Base-by-base conservation (phyloP, 2,113 vertebrate genomes). In the Arvicanthis niloticus region DNA sequence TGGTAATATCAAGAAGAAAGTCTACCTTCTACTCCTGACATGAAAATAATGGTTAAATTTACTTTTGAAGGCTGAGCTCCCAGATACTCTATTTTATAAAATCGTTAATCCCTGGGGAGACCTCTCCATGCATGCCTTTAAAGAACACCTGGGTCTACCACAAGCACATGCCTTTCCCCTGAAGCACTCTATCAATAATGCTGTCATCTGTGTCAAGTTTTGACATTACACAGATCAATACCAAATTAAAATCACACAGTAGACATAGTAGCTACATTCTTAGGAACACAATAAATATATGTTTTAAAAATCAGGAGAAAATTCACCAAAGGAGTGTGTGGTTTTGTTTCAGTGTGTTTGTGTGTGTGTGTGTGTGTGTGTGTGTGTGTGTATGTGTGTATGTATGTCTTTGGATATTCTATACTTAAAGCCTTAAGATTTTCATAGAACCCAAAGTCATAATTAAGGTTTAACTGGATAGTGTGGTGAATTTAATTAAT, bases 221-320 rank as follows among this genome's bases (percentile, higher is more conserved):
- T 88, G 85, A 90, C 76, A 92, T 78, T 81, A 31, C 53, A 72
- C 16, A 68, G 51, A 96, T 95, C 91, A 77, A 95, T 93, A 94
- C 60, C 72, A 88, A 94, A 91, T 96, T 88, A 96, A 92, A 93
- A 95, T 40, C 91, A 72, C 56, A n/a, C 17, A 53, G 56, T 34
- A 70, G 37, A 70, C 51, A 53, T 45, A 88, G 77, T 4, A 88
- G 72, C 76, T 85, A 48, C 60, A 76, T 93, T 76, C 84, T 86
- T 31, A 58, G 72, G 40, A 89, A 60, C 24, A 31, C 37, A 90
- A 75, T 24, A 48, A 45, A 40, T 77, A 81, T 21, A 62, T 76
- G 29, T 81, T 91, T 72, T 82, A 48, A 48, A 48, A 93, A 45
- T 73, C 29, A 78, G 75, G 88, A 91, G 62, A 88, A 76, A 91